Base-by-base conservation (phyloP, 2,797 vertebrate species). In the Gobionotothen gibberifrons region DNA sequence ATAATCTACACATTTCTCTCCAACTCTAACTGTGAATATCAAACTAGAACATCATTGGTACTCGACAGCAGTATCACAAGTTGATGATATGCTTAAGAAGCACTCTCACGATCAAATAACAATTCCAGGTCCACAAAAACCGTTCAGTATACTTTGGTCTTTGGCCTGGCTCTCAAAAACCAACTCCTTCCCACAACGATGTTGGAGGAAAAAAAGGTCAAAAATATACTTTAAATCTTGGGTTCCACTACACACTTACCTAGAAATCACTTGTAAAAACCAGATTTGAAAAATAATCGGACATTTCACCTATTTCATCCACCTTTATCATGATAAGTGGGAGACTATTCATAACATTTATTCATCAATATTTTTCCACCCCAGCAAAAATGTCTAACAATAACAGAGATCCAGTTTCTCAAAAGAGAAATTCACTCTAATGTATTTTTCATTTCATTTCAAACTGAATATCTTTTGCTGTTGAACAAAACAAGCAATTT, bases 1-100 rank as follows among this genome's bases (percentile, higher is more conserved):
- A 71, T 19, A 67, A 58, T 70, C 32, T 47, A 56, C 29, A 67
- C 26, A 40, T 56, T 46, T 65, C 46, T 59, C 48, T 61, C 10
- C 55, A 53, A 44, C 39, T 61, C 32, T 16, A 42, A 59, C 48
- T 52, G 32, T 68, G 16, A 54, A 53, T 17, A 60, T 66, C 43
- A 81, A 75, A 64, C 14, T 7, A 40, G 43, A 40, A 26, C 21
- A 49, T 57, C 29, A 26, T 56, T 54, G 63, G 26, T 22, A 55
- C 11, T 70, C 40, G 48, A 55, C 43, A 55, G 52, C 32, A 53
- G 26, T 49, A 42, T 69, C 49, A 70, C 47, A 59, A 15, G 17
- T 36, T 22, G 40, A 52, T 55, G 12, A 61, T 36, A 29, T 12
- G 9, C 16, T 48, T 67, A 9, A 22, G 4, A 58, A 40, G 14